These are phyloP conservation scores for Embidobia sp. DNA, from an alignment of 2,888 invertebrate species.

Conservation along the genomic window DNA sequence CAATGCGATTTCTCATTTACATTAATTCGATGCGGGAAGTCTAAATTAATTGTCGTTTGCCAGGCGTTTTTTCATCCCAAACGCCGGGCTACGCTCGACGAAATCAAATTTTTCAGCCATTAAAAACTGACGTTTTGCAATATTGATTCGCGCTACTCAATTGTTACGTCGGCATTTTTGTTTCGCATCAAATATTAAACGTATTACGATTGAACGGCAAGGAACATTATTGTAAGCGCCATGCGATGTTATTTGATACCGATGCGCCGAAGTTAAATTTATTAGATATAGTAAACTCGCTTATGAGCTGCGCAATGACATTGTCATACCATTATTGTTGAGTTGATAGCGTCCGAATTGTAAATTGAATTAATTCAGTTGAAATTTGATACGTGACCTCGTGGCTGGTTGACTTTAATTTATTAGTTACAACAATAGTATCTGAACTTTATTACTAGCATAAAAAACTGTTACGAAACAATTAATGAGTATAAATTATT, in stretches of 20 bases:
- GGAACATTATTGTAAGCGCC: constrained; percentile 26
- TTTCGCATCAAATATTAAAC: constrained; percentile 2
- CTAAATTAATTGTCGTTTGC: constrained; percentile 26
- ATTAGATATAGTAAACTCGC: constrained; percentile 40
- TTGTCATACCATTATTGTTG: not conserved
- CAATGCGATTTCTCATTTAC: constrained; percentile 40
- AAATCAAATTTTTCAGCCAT: not conserved
- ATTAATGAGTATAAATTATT: no score
- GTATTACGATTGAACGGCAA: not conserved
- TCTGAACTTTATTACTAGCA: no score
- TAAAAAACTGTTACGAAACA: no score
- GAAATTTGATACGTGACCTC: constrained; percentile 30
- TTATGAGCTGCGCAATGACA: constrained; percentile 8
- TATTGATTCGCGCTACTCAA: constrained; percentile 5
- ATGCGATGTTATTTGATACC: constrained; percentile 11
- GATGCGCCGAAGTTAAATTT: constrained; percentile 22
- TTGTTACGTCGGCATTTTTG: constrained; percentile 3
- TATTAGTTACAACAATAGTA: constrained; percentile 29
- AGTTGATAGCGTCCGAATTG: constrained; percentile 41
- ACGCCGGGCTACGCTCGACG: not conserved
- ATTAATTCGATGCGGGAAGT: constrained; percentile 40
- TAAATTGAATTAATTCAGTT: constrained; percentile 51
- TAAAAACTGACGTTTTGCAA: constrained; percentile 5
- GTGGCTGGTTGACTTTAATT: constrained; percentile 13
- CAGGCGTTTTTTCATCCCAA: constrained; percentile 8